Evolutionary conservation across 2,888 invertebrate species (phyloP).

Genomic region (Ophion ventricosus): DNA sequence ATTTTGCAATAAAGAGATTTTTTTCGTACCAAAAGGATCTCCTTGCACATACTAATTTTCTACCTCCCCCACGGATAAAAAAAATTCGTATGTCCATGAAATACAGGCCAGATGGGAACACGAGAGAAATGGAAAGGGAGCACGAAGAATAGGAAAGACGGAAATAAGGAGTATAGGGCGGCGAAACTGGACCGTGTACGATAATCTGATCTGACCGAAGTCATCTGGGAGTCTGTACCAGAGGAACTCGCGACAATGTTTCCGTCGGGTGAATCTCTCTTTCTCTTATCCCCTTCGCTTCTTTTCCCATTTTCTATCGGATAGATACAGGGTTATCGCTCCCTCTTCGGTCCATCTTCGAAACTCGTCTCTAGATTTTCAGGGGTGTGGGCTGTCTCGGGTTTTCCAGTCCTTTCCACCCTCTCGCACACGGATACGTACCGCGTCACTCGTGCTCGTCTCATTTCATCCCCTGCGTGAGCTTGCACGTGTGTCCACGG

Average conservation of each 20-base stretch:
- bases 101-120: neutral
- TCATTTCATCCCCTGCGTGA: conserved; percentile 45
- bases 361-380: neutral
- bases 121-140: neutral
- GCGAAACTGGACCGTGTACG: conserved; percentile 31
- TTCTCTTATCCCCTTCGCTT: conserved; percentile 1
- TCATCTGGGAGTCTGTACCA: conserved; percentile 26
- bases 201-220: conserved; percentile 32
- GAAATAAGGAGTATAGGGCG: neutral
- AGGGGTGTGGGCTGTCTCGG: neutral
- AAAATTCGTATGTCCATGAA: neutral
- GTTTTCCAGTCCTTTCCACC: conserved; percentile 35
- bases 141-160: neutral
- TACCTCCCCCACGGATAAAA: neutral
- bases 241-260: conserved; percentile 56
- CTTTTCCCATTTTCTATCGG: conserved; percentile 5
- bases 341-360: conserved; percentile 8
- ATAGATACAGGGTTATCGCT: conserved; percentile 22
- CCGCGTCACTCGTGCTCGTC: conserved; percentile 31
- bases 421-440: conserved; percentile 14
- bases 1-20: conserved; percentile 60
- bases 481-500: conserved; percentile 40
- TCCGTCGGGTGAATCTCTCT: conserved; percentile 36
- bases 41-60: conserved; percentile 57
- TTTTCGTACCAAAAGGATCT: conserved; percentile 17